Evolutionary conservation across 2,797 vertebrate species (phyloP).

Genomic region (Coregonus sp.): DNA sequence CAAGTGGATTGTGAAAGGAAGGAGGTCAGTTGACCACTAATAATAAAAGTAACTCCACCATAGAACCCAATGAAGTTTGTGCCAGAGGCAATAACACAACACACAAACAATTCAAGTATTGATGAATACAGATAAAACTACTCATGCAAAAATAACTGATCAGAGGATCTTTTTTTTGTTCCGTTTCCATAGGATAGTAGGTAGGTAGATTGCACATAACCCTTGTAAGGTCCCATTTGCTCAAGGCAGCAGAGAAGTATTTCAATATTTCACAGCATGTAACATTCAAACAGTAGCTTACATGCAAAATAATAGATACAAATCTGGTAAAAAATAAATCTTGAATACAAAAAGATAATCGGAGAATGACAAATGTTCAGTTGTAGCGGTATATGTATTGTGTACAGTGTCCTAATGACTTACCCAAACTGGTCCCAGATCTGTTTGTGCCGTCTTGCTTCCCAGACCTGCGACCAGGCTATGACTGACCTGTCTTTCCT

Average conservation of each 20-base stretch:
- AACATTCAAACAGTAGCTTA: constrained; percentile 8
- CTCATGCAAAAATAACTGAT: background rate
- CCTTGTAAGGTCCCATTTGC: constrained; percentile 13
- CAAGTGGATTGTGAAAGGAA: background rate
- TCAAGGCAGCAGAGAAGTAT: constrained; percentile 19
- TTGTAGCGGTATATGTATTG: background rate
- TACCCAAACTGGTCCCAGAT: background rate
- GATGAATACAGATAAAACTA: constrained; percentile 3
- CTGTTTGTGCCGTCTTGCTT: background rate
- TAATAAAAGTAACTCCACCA: constrained; percentile 19
- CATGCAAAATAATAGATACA: background rate
- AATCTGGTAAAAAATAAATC: background rate
- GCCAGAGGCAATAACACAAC: background rate
- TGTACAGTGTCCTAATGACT: background rate
- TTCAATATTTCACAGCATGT: constrained; percentile 9
- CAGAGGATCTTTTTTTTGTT: background rate
- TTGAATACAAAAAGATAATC: constrained; percentile 18
- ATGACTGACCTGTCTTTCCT: background rate
- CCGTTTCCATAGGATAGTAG: background rate
- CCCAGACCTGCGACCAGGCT: background rate
- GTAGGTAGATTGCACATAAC: constrained; percentile 29
- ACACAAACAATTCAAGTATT: constrained; percentile 1
- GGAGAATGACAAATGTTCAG: background rate
- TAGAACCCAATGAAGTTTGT: background rate
- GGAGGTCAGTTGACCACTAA: background rate